Percentiles rank a stretch among this genome's conserved stretches.
These are phyloP conservation scores for Bufo bufo DNA, from an alignment of 2,113 vertebrate genomes.

Conservation along the genomic window DNA sequence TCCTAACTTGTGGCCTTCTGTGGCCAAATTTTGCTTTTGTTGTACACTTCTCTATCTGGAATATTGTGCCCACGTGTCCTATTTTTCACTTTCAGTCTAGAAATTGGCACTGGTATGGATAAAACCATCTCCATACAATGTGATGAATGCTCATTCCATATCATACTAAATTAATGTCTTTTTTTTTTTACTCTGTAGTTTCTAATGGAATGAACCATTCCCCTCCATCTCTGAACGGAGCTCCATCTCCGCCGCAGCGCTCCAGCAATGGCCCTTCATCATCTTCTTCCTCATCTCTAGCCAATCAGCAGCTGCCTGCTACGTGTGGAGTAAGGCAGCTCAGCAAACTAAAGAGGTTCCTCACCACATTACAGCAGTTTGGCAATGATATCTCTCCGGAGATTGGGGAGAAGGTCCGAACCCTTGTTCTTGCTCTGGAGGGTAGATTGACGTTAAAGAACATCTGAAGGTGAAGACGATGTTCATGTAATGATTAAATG, in stretches of 20 bases:
- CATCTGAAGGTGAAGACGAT: not conserved
- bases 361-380: slow-evolving; percentile 97
- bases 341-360: slow-evolving; percentile 97
- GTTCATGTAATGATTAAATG: not conserved
- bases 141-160: too few relatives aligned
- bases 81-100: not conserved
- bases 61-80: not conserved
- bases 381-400: slow-evolving; percentile 98
- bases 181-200: slow-evolving; percentile 72
- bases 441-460: slow-evolving; percentile 73
- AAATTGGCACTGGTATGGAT: not conserved
- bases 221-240: slow-evolving; percentile 91
- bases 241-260: slow-evolving; percentile 93
- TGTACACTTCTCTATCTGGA: not conserved
- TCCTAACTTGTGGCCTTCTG: too few relatives aligned
- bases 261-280: slow-evolving; percentile 96
- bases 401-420: slow-evolving; percentile 97
- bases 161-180: not conserved
- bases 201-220: slow-evolving; percentile 97
- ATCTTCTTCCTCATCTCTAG: slow-evolving; percentile 93
- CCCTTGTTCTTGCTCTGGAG: slow-evolving; percentile 91
- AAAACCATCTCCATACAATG: too few relatives aligned
- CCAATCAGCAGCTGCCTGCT: slow-evolving; percentile 96
- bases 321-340: slow-evolving; percentile 96
- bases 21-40: too few relatives aligned